These are phyloP conservation scores for Nomia melanderi DNA, from an alignment of 1,140 invertebrate genomes.

Conservation along the genomic window DNA sequence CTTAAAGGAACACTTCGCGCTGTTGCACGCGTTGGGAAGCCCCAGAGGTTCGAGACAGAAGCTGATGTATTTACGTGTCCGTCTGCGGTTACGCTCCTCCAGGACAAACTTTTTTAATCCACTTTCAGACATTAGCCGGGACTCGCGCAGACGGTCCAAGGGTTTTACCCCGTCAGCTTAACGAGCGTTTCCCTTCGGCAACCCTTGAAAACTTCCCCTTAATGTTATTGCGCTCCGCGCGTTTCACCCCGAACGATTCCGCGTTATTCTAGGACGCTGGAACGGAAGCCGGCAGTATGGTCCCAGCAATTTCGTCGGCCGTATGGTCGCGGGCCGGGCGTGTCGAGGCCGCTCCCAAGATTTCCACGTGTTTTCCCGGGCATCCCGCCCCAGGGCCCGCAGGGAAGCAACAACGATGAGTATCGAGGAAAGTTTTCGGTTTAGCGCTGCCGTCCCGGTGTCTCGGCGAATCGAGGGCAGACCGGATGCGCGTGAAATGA, in stretches of 20 bases:
- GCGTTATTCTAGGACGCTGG: not conserved
- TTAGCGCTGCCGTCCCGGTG: not conserved
- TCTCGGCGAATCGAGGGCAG: not conserved
- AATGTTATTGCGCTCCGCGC: not conserved
- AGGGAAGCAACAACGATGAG: conserved; percentile 12
- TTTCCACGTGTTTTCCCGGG: not conserved
- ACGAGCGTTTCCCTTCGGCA: conserved; percentile 1
- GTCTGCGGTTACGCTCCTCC: not conserved
- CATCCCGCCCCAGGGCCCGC: not conserved
- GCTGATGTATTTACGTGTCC: conserved; percentile 16
- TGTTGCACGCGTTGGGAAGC: too few species aligned
- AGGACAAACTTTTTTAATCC: conserved; percentile 39
- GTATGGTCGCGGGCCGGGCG: not conserved
- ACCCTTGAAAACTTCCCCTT: not conserved
- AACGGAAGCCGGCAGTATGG: too few species aligned
- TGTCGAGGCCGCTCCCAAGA: conserved; percentile 3
- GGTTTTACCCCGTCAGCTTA: conserved; percentile 12
- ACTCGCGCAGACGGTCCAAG: not conserved
- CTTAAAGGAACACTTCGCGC: too few species aligned
- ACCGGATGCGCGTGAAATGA: conserved; percentile 12
- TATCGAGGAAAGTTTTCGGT: conserved; percentile 26
- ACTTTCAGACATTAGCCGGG: conserved; percentile 34
- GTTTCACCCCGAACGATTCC: not conserved
- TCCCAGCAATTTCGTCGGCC: not conserved
- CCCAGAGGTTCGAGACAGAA: too few species aligned